Conservation (phyloP, 1,140 invertebrate species). For the Drosophila pseudoananassae region DNA sequence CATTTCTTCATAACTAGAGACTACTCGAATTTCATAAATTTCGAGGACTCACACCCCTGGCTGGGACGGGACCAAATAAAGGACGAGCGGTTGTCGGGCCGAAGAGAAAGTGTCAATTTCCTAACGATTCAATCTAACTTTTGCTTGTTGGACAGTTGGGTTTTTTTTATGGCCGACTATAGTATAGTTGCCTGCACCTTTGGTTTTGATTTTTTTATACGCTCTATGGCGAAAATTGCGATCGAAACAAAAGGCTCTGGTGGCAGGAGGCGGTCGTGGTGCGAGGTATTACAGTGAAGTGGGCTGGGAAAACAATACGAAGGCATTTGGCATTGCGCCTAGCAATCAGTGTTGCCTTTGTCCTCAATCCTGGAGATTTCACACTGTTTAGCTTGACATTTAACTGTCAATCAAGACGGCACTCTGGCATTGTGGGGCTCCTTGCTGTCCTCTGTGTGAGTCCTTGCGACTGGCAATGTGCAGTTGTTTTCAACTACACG, state of each 20-base stretch:
- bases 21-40: slow-evolving; percentile 51
- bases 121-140: slow-evolving; percentile 69
- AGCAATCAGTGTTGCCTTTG: slow-evolving; percentile 75
- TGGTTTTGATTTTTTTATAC: slow-evolving; percentile 31
- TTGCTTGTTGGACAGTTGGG: slow-evolving; percentile 60
- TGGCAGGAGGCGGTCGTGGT: neutral
- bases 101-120: slow-evolving; percentile 74
- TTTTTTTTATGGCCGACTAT: slow-evolving; percentile 34
- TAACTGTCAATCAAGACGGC: slow-evolving; percentile 72
- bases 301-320: slow-evolving; percentile 66
- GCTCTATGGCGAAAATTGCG: slow-evolving; percentile 29
- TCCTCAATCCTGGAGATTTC: slow-evolving; percentile 61
- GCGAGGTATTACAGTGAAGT: slow-evolving; percentile 8
- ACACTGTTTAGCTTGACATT: slow-evolving; percentile 81
- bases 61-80: neutral
- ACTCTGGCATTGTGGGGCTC: slow-evolving; percentile 56
- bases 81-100: neutral
- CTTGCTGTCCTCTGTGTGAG: slow-evolving; percentile 32
- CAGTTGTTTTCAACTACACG: slow-evolving; percentile 11
- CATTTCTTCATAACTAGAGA: slow-evolving; percentile 26
- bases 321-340: slow-evolving; percentile 69
- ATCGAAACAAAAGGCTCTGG: slow-evolving; percentile 63
- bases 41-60: slow-evolving; percentile 31
- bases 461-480: slow-evolving; percentile 21
- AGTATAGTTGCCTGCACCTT: slow-evolving; percentile 31